Conservation (phyloP, 2,113 vertebrate genomes). For the Uria lomvia region DNA sequence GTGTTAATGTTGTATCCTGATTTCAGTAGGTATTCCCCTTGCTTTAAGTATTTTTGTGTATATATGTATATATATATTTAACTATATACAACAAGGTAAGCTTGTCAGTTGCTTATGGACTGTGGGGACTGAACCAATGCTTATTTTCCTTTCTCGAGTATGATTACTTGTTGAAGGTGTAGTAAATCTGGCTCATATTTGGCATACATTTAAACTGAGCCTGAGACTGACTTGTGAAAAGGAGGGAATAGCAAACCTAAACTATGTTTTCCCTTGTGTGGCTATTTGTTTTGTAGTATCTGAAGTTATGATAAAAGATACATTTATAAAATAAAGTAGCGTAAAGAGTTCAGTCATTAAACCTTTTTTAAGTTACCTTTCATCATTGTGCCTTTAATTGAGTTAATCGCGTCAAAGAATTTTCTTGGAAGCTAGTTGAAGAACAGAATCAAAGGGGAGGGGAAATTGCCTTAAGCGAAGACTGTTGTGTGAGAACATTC, state of each 20-base stretch:
- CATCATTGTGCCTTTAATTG: slow-evolving; percentile 7
- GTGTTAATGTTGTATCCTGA: not conserved
- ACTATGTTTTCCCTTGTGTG: not conserved
- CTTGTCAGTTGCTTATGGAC: not conserved
- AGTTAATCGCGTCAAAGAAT: slow-evolving; percentile 25
- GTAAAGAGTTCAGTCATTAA: slow-evolving; percentile 1
- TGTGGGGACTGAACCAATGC: not conserved
- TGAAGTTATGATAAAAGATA: slow-evolving; percentile 7
- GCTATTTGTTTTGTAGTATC: slow-evolving; percentile 6
- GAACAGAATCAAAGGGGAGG: not conserved
- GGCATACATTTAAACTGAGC: not conserved
- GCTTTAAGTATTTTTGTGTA: not conserved
- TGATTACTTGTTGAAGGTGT: slow-evolving; percentile 23
- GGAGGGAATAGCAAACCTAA: not conserved
- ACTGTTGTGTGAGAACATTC: not conserved
- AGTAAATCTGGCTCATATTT: slow-evolving; percentile 35
- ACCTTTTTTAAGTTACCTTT: not conserved
- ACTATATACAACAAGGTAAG: not conserved
- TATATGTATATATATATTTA: not conserved
- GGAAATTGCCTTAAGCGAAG: slow-evolving; percentile 4
- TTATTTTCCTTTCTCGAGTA: not conserved
- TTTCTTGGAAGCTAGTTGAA: not conserved
- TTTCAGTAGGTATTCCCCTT: not conserved
- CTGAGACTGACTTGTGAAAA: not conserved
- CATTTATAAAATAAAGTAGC: not conserved